Conservation (phyloP, 2,797 vertebrate genomes). For the Protosalanx chinensis region DNA sequence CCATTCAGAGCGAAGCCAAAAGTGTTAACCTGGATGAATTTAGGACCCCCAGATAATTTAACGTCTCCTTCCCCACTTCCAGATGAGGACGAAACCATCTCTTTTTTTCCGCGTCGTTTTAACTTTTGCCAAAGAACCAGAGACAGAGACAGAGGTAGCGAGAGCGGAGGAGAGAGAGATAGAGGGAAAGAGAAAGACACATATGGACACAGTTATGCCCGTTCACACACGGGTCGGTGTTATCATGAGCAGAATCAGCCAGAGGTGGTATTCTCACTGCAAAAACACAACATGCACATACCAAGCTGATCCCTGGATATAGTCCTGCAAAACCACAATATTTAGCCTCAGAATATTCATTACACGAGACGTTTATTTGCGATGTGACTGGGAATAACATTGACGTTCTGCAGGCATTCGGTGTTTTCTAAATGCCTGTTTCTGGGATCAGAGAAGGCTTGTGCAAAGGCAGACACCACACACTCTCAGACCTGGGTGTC, state of each 20-base stretch:
- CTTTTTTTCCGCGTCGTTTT: constrained; percentile 47
- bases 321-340: constrained; percentile 41
- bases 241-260: constrained; percentile 44
- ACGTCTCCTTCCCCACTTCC: constrained; percentile 49
- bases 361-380: constrained; percentile 39
- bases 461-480: too few species aligned
- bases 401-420: constrained; percentile 21
- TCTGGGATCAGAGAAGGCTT: background rate
- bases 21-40: constrained; percentile 49
- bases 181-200: constrained; percentile 20
- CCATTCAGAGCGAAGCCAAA: constrained; percentile 40
- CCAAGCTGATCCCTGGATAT: constrained; percentile 39
- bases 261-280: constrained; percentile 20
- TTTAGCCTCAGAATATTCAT: constrained; percentile 38
- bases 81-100: constrained; percentile 55
- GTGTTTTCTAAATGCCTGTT: constrained; percentile 12
- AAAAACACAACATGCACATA: constrained; percentile 45
- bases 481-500: too few species aligned
- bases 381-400: constrained; percentile 33
- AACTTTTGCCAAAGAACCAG: constrained; percentile 50
- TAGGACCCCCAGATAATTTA: constrained; percentile 17
- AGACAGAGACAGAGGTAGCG: constrained; percentile 16
- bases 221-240: constrained; percentile 32
- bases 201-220: constrained; percentile 55
- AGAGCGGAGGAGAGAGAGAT: too few species aligned